Percentiles rank a stretch among this genome's conserved stretches.
phyloP scores from a whole-genome alignment of 2,113 vertebrate genomes.

The Etheostoma cragini region DNA sequence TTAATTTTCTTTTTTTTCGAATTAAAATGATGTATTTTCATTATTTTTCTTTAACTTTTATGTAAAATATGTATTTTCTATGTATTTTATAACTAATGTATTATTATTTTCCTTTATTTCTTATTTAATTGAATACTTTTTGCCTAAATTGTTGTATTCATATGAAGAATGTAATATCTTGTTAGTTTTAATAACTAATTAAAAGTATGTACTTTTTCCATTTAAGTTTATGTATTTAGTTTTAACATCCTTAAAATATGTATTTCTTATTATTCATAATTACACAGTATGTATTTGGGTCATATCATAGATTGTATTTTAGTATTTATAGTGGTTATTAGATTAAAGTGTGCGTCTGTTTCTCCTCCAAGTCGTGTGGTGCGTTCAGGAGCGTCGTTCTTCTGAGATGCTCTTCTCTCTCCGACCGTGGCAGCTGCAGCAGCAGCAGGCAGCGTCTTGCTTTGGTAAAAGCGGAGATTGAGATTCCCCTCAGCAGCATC shows the following conservation, averaged over 20 bases:
- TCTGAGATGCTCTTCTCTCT: neutral
- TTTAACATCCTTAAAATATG: too few relatives aligned
- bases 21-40: neutral
- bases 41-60: neutral
- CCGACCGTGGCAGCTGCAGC: constrained; percentile 32
- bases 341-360: neutral
- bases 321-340: too few relatives aligned
- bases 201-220: neutral
- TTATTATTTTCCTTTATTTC: too few relatives aligned
- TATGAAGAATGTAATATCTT: too few relatives aligned
- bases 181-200: too few relatives aligned
- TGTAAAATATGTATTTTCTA: neutral
- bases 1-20: too few relatives aligned
- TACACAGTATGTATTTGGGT: neutral
- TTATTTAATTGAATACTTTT: too few relatives aligned
- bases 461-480: constrained; percentile 40
- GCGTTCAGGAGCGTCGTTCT: constrained; percentile 52
- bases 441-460: constrained; percentile 18
- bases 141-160: too few relatives aligned
- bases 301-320: too few relatives aligned
- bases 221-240: too few relatives aligned
- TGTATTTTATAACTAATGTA: neutral
- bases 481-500: constrained; percentile 53
- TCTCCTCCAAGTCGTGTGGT: constrained; percentile 7
- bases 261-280: neutral